Percentiles rank a stretch among this genome's conserved stretches.
These are phyloP conservation scores for Brachyrhaphis roseni DNA, from an alignment of 2,797 vertebrate species.

Conservation along the genomic window DNA sequence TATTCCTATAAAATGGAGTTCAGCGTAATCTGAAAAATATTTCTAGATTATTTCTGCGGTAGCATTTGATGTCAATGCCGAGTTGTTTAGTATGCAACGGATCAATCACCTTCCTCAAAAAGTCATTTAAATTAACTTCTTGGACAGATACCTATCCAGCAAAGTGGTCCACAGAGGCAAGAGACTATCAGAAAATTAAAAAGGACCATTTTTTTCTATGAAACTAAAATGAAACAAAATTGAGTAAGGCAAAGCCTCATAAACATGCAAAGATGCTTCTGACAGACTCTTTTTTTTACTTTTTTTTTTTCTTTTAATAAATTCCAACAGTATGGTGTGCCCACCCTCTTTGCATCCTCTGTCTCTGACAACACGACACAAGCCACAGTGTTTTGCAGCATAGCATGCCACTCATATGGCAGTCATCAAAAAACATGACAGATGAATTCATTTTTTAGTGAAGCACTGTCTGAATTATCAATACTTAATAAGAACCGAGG, in stretches of 20 bases:
- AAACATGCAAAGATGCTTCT: slow-evolving; percentile 62
- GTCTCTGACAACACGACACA: slow-evolving; percentile 36
- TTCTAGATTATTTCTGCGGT: slow-evolving; percentile 58
- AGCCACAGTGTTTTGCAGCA: slow-evolving; percentile 22
- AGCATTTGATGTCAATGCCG: slow-evolving; percentile 59
- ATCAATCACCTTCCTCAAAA: slow-evolving; percentile 73
- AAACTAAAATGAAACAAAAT: slow-evolving; percentile 69
- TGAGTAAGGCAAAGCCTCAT: slow-evolving; percentile 32
- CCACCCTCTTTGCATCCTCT: slow-evolving; percentile 7
- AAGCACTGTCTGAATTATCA: slow-evolving; percentile 54
- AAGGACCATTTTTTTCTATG: slow-evolving; percentile 57
- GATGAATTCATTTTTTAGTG: slow-evolving; percentile 59
- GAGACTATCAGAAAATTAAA: slow-evolving; percentile 77
- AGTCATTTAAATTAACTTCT: slow-evolving; percentile 79
- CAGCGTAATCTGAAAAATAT: slow-evolving; percentile 13
- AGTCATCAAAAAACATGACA: slow-evolving; percentile 50
- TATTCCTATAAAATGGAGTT: not conserved
- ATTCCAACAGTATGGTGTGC: slow-evolving; percentile 44
- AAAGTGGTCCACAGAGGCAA: slow-evolving; percentile 65
- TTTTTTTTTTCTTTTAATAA: slow-evolving; percentile 41
- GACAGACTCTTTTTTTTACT: slow-evolving; percentile 52
- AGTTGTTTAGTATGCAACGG: slow-evolving; percentile 75
- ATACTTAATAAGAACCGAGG: slow-evolving; percentile 54
- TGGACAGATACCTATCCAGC: slow-evolving; percentile 69
- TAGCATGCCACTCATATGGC: slow-evolving; percentile 32